Base-by-base conservation (phyloP, 2,797 vertebrate genomes). In the Buphagus erythrorhynchus region DNA sequence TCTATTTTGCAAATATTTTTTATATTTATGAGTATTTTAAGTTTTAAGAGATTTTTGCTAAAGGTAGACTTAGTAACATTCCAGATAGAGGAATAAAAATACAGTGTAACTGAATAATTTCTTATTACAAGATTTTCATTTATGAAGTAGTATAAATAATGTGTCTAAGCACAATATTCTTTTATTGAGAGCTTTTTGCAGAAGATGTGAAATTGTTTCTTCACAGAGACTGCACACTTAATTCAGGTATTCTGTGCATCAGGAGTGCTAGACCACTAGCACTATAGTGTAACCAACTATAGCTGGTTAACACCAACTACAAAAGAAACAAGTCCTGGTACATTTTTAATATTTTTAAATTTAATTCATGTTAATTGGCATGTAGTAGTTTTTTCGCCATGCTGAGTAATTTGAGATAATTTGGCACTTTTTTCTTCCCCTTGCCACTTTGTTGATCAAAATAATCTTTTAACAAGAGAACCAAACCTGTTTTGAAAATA, bases 1-100 rank as follows among this genome's bases (percentile, higher is more conserved):
- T 97, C 82, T 97, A 97, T 96, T 96, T 98, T 97, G 83, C 83
- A 88, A 63, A 96, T 65, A 63, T 59, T 95, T 97, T 97, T 97
- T 95, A 87, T 95, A 97, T 95, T 96, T 96, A 87, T 88, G 71
- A 63, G 49, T 75, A 88, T 96, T 95, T 97, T 97, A 97, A 90
- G 93, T 98, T 97, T 81, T 38, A 77, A 91, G 62, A 75, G 28
- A 63, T 71, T 95, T 97, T 95, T 92, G 68, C 90, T 93, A 90
- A 67, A 61, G 48, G 40, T 94, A 86, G 91, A 71, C 59, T 86
- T 96, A 87, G 51, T 85, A 86, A 94, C 71, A 92, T 96, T 96
- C 90, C 94, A 88, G 90, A 52, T 90, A 91, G 83, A 94, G 77
- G 59, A 86, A 57, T 85, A 92, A 88, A 95, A 90, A 85, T 80